A percentile compares a stretch with the other conserved stretches of the same genome.
These are phyloP conservation scores for Fregetta grallaria DNA, from an alignment of 2,113 vertebrate species.

Conservation along the genomic window DNA sequence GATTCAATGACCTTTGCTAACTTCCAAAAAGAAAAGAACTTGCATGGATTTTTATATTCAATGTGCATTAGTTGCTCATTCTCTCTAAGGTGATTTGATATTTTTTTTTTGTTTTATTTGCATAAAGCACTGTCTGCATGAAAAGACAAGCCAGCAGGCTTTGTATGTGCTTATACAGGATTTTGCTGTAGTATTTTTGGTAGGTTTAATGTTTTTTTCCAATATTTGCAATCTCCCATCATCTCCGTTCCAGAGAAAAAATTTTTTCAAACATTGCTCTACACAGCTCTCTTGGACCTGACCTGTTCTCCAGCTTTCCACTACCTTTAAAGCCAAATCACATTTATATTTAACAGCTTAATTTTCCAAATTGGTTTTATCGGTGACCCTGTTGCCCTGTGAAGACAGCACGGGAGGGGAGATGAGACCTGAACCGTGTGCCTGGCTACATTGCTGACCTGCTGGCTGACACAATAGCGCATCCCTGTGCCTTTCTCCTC, in stretches of 20 bases:
- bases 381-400: not conserved
- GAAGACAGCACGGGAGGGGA: not conserved
- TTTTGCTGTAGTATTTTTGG: not conserved
- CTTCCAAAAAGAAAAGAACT: not conserved
- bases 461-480: not conserved
- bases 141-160: conserved; percentile 2
- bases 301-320: conserved; percentile 15
- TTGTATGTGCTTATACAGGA: not conserved
- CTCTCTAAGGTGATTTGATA: conserved; percentile 29
- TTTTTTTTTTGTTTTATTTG: conserved; percentile 1
- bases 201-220: not conserved
- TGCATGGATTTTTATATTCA: conserved; percentile 44
- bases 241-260: not conserved
- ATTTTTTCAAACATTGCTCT: conserved; percentile 26
- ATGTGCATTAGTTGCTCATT: conserved; percentile 2
- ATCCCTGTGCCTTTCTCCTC: not conserved
- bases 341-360: conserved; percentile 60
- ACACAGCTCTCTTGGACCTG: not conserved
- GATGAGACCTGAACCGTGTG: not conserved
- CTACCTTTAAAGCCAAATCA: conserved; percentile 29
- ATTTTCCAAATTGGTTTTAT: conserved; percentile 60
- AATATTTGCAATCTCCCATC: not conserved
- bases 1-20: conserved; percentile 44
- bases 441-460: not conserved
- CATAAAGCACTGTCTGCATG: conserved; percentile 5